Conservation (phyloP, 2,797 vertebrate genomes). For the Morus bassanus region DNA sequence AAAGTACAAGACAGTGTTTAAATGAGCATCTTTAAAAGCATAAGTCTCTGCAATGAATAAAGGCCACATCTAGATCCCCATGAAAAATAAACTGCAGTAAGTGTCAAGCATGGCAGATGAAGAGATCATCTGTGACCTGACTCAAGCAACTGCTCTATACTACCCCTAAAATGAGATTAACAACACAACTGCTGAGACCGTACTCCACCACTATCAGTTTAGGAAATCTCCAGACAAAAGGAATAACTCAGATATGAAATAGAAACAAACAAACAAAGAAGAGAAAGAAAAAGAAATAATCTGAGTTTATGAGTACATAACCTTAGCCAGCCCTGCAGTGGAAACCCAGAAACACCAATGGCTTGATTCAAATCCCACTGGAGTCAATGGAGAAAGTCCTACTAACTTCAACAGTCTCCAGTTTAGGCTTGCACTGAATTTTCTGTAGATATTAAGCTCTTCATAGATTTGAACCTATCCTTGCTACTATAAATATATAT, state of each 20-base stretch:
- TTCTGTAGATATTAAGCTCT: background rate
- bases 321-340: background rate
- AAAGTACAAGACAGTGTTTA: background rate
- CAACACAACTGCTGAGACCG: background rate
- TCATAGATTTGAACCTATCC: background rate
- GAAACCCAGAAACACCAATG: background rate
- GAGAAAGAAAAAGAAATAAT: background rate
- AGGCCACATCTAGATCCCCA: background rate
- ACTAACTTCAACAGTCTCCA: background rate
- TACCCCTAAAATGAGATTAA: background rate
- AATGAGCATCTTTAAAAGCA: background rate
- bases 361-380: background rate
- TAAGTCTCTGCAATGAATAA: background rate
- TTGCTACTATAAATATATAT: background rate
- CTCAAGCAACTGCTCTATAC: background rate
- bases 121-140: background rate
- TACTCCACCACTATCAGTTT: background rate
- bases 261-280: background rate
- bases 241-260: background rate
- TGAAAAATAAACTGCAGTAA: background rate
- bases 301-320: background rate
- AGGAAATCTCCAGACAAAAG: background rate
- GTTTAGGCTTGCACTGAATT: background rate
- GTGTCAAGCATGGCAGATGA: background rate
- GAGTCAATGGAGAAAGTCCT: background rate